phyloP scores from a whole-genome alignment of 92 coral and sea anemone species.

The Scolanthus callimorphus region DNA sequence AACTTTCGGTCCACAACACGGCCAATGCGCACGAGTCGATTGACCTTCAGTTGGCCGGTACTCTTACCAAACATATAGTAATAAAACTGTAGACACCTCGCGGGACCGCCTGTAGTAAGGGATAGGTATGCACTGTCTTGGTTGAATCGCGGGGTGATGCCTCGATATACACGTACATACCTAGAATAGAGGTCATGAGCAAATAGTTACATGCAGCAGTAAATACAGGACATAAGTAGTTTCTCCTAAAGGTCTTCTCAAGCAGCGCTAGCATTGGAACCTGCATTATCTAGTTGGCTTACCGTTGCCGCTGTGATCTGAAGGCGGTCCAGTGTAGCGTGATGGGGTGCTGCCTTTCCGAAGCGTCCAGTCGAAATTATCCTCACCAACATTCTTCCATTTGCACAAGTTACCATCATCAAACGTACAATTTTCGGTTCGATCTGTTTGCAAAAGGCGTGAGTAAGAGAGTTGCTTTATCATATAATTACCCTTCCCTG shows the following conservation, averaged over 20 bases:
- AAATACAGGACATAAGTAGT: too few relatives aligned
- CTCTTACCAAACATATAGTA: conserved; percentile 71
- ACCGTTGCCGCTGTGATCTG: conserved; percentile 82
- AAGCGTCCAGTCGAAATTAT: conserved; percentile 82
- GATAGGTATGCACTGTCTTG: conserved; percentile 78
- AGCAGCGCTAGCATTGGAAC: too few relatives aligned
- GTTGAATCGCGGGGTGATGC: conserved; percentile 67
- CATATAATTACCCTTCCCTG: too few relatives aligned
- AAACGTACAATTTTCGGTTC: conserved; percentile 28
- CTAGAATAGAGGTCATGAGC: too few relatives aligned
- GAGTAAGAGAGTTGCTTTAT: too few relatives aligned
- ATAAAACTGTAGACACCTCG: conserved; percentile 55
- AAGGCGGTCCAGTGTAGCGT: conserved; percentile 71
- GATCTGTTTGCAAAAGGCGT: conserved; percentile 19
- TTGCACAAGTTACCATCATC: conserved; percentile 67
- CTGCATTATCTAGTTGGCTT: too few relatives aligned
- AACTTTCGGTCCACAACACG: not conserved
- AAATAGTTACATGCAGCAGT: too few relatives aligned
- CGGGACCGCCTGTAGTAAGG: conserved; percentile 26
- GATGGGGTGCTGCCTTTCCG: conserved; percentile 75
- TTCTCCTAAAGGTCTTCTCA: too few relatives aligned
- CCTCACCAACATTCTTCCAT: conserved; percentile 64
- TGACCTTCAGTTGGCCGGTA: conserved; percentile 55
- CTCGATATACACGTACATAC: conserved; percentile 79
- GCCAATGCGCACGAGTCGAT: conserved; percentile 7